Conservation (phyloP, 1,140 invertebrate genomes). For the Drosophila equinoxialis region DNA sequence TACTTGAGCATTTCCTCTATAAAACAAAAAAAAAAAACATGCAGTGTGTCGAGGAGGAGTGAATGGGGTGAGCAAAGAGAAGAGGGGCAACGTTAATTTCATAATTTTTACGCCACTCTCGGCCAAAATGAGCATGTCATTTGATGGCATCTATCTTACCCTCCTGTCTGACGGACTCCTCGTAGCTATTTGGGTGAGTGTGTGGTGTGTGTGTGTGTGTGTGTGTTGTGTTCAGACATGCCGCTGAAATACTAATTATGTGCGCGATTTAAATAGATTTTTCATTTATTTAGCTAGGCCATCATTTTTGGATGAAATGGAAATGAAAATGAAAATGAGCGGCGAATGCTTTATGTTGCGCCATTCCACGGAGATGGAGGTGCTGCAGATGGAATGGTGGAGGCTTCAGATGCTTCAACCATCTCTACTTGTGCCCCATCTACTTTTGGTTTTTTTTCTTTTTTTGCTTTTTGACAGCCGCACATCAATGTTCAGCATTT, state of each 20-base stretch:
- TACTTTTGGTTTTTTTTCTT: slow-evolving; percentile 22
- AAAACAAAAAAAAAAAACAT: slow-evolving; percentile 19
- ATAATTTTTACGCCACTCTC: slow-evolving; percentile 71
- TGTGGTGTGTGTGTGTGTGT: slow-evolving; percentile 26
- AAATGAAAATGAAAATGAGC: slow-evolving; percentile 67
- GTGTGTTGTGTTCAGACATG: slow-evolving; percentile 56
- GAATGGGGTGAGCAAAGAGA: neutral
- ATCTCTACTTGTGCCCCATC: neutral
- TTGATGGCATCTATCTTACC: slow-evolving; percentile 39
- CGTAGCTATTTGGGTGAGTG: slow-evolving; percentile 45
- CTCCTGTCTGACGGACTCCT: slow-evolving; percentile 21
- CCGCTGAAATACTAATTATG: slow-evolving; percentile 81
- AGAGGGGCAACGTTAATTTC: slow-evolving; percentile 68
- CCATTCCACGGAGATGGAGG: slow-evolving; percentile 36
- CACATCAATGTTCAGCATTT: slow-evolving; percentile 68
- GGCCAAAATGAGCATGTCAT: slow-evolving; percentile 75
- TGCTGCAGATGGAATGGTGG: neutral
- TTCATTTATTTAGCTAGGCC: slow-evolving; percentile 80
- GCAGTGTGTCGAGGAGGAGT: neutral
- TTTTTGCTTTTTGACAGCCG: slow-evolving; percentile 65
- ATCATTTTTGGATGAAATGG: slow-evolving; percentile 76
- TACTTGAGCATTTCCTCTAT: slow-evolving; percentile 64
- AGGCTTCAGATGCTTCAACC: slow-evolving; percentile 1
- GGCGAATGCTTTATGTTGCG: slow-evolving; percentile 81
- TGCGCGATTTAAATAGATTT: slow-evolving; percentile 82